These are phyloP conservation scores for Adrianichthys oophorus DNA, from an alignment of 2,797 vertebrate genomes.

Conservation along the genomic window DNA sequence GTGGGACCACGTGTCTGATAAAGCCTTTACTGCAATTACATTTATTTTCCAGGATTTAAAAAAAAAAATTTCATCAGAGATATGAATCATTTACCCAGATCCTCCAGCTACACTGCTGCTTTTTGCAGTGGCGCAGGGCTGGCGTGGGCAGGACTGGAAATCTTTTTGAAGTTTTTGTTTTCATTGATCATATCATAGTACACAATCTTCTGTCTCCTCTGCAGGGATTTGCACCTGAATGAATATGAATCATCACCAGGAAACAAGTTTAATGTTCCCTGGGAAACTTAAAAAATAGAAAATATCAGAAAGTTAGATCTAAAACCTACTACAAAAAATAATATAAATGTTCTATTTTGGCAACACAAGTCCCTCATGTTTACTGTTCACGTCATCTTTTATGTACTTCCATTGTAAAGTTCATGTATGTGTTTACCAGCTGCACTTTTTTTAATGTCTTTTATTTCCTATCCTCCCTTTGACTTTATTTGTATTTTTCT, in stretches of 20 bases:
- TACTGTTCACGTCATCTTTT: no score
- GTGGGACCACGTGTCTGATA: background rate
- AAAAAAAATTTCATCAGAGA: no score
- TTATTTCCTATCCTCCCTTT: slow-evolving; percentile 20
- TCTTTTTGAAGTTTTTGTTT: slow-evolving; percentile 31
- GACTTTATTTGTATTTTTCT: slow-evolving; percentile 45
- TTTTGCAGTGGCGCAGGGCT: slow-evolving; percentile 15
- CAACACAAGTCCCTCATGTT: background rate
- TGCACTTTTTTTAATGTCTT: slow-evolving; percentile 8
- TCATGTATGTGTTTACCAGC: background rate
- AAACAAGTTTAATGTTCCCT: background rate
- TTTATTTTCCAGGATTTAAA: slow-evolving; percentile 3
- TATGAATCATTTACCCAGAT: slow-evolving; percentile 23
- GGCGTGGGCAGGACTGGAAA: slow-evolving; percentile 31
- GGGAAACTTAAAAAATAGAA: background rate
- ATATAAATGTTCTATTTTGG: background rate
- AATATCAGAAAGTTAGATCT: background rate
- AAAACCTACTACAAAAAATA: background rate
- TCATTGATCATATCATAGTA: slow-evolving; percentile 14
- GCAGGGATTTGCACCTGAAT: slow-evolving; percentile 29
- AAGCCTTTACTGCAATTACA: background rate
- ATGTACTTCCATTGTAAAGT: background rate
- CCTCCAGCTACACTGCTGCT: slow-evolving; percentile 13
- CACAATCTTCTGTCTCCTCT: slow-evolving; percentile 4
- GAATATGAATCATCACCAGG: slow-evolving; percentile 7